Conservation (phyloP, 2,888 invertebrate species). For the Ischnus inquisitorius region DNA sequence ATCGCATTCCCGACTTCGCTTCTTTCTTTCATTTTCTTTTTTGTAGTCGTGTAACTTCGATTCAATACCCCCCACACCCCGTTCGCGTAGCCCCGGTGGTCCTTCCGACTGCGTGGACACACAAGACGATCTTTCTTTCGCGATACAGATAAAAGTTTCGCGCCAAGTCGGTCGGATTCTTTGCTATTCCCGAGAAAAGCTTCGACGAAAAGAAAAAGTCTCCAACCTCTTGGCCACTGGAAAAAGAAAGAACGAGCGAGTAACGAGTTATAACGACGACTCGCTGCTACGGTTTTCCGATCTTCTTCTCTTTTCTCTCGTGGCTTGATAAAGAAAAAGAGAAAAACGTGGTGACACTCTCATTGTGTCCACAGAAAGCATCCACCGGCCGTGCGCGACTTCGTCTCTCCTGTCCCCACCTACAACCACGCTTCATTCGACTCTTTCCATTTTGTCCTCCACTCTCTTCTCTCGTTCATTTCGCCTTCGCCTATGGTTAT, state of each 20-base stretch:
- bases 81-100: not conserved
- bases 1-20: not conserved
- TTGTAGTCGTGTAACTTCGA: constrained; percentile 1
- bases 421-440: constrained; percentile 40
- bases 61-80: constrained; percentile 31
- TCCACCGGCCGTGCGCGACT: constrained; percentile 48
- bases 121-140: constrained; percentile 31
- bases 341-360: constrained; percentile 73
- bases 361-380: constrained; percentile 74
- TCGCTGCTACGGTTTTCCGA: constrained; percentile 56
- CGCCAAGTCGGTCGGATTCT: constrained; percentile 50
- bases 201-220: constrained; percentile 36
- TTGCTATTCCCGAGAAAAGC: constrained; percentile 34
- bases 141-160: constrained; percentile 60
- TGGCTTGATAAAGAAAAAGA: constrained; percentile 69
- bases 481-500: constrained; percentile 47
- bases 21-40: not conserved
- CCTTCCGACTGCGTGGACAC: not conserved
- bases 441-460: constrained; percentile 55
- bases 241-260: constrained; percentile 18
- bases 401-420: constrained; percentile 30
- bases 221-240: constrained; percentile 19
- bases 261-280: constrained; percentile 62
- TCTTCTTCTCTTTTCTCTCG: constrained; percentile 28
- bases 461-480: constrained; percentile 59